Evolutionary conservation across 2,888 invertebrate genomes (phyloP).

Genomic region (Lordiphosa fenestrarum): DNA sequence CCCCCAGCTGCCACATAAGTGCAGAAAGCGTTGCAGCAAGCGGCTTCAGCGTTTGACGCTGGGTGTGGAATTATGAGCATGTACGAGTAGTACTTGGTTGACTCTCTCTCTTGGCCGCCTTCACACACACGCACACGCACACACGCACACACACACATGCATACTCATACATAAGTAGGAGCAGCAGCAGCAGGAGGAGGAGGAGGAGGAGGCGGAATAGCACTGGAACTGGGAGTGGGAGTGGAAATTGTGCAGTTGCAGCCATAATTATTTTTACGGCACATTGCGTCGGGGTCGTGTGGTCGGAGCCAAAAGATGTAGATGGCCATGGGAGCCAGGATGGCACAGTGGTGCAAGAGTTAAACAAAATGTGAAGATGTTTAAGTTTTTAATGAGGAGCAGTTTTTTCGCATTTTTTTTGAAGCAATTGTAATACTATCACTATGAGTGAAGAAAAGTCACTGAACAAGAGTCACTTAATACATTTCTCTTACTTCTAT

Average conservation of each 20-base stretch:
- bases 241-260: conserved; percentile 71
- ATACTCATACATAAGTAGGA: too few species aligned
- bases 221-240: conserved; percentile 16
- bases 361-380: not conserved
- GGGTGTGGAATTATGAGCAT: conserved; percentile 34
- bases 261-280: conserved; percentile 75
- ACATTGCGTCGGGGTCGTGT: conserved; percentile 58
- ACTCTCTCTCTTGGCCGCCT: conserved; percentile 5
- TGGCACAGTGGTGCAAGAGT: conserved; percentile 9
- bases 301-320: conserved; percentile 27
- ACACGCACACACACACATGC: too few species aligned
- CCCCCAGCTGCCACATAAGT: conserved; percentile 3
- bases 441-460: too few species aligned
- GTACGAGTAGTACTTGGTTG: conserved; percentile 4
- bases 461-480: too few species aligned
- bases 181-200: conserved; percentile 1
- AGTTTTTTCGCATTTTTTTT: too few species aligned
- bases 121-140: not conserved
- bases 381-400: too few species aligned
- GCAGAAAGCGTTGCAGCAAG: conserved; percentile 45
- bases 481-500: too few species aligned
- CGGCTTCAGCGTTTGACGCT: conserved; percentile 12
- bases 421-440: too few species aligned
- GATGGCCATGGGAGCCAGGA: conserved; percentile 6
- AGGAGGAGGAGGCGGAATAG: not conserved